phyloP scores from a whole-genome alignment of 2,888 invertebrate species.

The Cephus pulcher region DNA sequence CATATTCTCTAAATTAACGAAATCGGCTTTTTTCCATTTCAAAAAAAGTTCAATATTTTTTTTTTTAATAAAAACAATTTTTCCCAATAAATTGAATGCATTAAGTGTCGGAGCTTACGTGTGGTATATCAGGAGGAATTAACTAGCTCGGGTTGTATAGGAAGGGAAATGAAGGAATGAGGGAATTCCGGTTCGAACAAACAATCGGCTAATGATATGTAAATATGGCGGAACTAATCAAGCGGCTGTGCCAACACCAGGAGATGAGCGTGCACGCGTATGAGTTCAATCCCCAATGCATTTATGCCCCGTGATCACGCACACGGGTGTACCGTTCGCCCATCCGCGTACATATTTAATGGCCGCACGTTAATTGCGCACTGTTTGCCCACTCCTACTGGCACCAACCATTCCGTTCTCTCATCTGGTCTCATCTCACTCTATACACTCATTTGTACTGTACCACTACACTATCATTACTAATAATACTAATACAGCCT shows the following conservation, averaged over 20 bases:
- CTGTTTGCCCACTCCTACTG: constrained; percentile 57
- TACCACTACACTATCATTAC: too few relatives aligned
- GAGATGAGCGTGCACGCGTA: constrained; percentile 50
- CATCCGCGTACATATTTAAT: constrained; percentile 60
- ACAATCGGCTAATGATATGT: constrained; percentile 65
- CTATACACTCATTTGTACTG: constrained; percentile 1
- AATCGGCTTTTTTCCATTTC: too few relatives aligned
- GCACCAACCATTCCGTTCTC: constrained; percentile 31
- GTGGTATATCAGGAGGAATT: too few relatives aligned
- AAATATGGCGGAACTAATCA: constrained; percentile 65
- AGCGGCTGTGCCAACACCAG: constrained; percentile 62
- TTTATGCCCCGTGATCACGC: constrained; percentile 43
- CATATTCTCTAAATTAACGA: too few relatives aligned
- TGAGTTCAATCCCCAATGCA: constrained; percentile 57
- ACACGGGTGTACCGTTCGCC: constrained; percentile 39
- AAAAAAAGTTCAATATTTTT: too few relatives aligned
- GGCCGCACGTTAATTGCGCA: constrained; percentile 61
- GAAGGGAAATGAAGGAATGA: constrained; percentile 30
- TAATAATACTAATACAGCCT: too few relatives aligned
- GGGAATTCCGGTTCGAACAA: constrained; percentile 58
- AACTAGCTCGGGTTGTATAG: too few relatives aligned
- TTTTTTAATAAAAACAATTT: too few relatives aligned
- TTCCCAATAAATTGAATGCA: too few relatives aligned
- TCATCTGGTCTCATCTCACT: constrained; percentile 31
- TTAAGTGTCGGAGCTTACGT: too few relatives aligned